Base-by-base conservation (phyloP, 2,888 invertebrate genomes). In the Silvanus unidentatus region DNA sequence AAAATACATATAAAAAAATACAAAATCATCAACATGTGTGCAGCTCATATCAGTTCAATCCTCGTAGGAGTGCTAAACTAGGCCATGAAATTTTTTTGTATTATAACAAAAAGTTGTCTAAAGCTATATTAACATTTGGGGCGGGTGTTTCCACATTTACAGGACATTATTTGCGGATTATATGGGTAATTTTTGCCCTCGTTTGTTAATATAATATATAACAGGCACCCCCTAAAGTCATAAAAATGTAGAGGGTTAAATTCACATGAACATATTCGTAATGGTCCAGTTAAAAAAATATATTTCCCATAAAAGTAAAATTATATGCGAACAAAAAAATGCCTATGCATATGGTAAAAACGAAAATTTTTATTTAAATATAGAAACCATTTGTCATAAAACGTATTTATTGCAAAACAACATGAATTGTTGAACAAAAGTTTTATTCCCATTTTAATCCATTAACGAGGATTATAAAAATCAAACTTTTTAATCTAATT, bases 41-140 rank as follows among this genome's bases (percentile, higher is more conserved):
- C 22, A 22, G 22, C 46, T 44, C 47, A 54, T 59, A 61, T 55
- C 55, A 54, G 55, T 49, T 52, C 55, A 61, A 67, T 62, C 55
- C 66, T 62, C 66, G 42, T 51, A 57, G 65, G 67, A 57, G 57
- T 55, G 51, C 54, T 67, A 65, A 63, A 66, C 64, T 63, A 63
- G 50, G 58, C 62, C 66, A 62, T 65, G 64, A 66, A 66, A 63
- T 66, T 65, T 62, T 22, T n/a, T 49, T 49, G 61, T 58, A 64
- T 63, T 64, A 63, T 60, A 58, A 61, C 60, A 59, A 59, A 64
- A 65, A 65, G 62, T 65, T 54, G 53, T 58, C 49, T 51, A 55
- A 49, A 49, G 52, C 44, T 37, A 49, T 53, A 55, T 56, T 58
- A 59, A 59, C 51, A 47, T 49, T 44, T 46, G 51, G 60, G 59